Conservation (phyloP, 1,140 invertebrate species). For the Solenopsis fugax region DNA sequence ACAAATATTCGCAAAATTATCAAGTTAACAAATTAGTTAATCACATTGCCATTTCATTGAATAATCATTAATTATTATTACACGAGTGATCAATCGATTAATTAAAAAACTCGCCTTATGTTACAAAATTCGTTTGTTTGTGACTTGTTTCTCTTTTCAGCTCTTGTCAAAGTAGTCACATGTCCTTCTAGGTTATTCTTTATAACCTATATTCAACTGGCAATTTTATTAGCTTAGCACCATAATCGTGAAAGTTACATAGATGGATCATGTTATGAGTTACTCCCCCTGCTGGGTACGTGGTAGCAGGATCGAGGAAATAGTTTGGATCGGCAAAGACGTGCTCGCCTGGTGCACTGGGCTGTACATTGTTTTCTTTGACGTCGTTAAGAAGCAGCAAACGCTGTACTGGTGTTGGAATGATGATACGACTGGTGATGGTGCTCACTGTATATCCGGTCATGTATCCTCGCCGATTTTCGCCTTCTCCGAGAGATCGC, state of each 20-base stretch:
- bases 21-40: neutral
- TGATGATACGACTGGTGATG: slow-evolving; percentile 73
- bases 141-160: neutral
- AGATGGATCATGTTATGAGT: slow-evolving; percentile 66
- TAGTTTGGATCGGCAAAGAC: slow-evolving; percentile 82
- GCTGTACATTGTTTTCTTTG: slow-evolving; percentile 80
- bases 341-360: slow-evolving; percentile 82
- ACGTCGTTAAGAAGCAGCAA: slow-evolving; percentile 71
- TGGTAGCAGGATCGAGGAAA: slow-evolving; percentile 78
- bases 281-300: slow-evolving; percentile 79
- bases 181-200: slow-evolving; percentile 41
- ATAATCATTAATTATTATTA: neutral
- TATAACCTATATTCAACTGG: neutral
- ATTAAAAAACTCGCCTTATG: too few species aligned
- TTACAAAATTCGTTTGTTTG: neutral
- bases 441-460: slow-evolving; percentile 79
- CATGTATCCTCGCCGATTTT: slow-evolving; percentile 76
- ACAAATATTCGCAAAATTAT: slow-evolving; percentile 1
- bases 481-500: slow-evolving; percentile 81
- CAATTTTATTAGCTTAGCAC: neutral
- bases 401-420: slow-evolving; percentile 76
- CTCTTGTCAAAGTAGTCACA: slow-evolving; percentile 2
- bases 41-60: neutral
- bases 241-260: neutral
- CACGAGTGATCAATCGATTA: too few species aligned